A percentile compares a stretch with the other conserved stretches of the same genome.
These are phyloP conservation scores for Indicator indicator DNA, from an alignment of 2,113 vertebrate genomes.

Conservation along the genomic window DNA sequence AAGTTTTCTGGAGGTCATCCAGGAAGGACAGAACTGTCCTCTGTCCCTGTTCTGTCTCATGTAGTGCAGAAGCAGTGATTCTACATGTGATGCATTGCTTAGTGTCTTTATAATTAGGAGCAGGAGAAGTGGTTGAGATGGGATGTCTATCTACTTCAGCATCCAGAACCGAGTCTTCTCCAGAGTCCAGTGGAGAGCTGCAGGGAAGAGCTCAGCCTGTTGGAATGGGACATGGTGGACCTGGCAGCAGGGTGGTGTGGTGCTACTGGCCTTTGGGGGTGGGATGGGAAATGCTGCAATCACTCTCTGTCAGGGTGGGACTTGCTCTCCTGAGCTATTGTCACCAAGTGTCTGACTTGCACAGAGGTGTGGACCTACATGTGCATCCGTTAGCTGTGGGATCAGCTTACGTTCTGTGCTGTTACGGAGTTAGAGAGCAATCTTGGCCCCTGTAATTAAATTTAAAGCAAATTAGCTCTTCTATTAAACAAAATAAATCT, in stretches of 20 bases:
- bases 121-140: not conserved
- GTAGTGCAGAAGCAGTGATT: not conserved
- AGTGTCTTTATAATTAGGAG: not conserved
- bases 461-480: slow-evolving; percentile 68
- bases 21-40: not conserved
- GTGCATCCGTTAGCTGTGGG: not conserved
- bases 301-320: not conserved
- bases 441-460: slow-evolving; percentile 71
- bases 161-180: rapidly evolving
- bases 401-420: slow-evolving; percentile 40
- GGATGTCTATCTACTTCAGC: not conserved
- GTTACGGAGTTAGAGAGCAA: slow-evolving; percentile 50
- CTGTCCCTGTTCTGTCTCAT: not conserved
- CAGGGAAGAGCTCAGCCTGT: not conserved
- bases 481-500: slow-evolving; percentile 73
- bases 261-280: not conserved
- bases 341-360: not conserved
- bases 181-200: not conserved
- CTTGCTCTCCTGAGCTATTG: rapidly evolving
- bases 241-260: not conserved
- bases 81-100: rapidly evolving
- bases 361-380: not conserved
- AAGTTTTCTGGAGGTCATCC: not conserved
- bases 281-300: not conserved
- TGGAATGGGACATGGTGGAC: not conserved